phyloP scores from a whole-genome alignment of 2,113 vertebrate species.

The Bos taurus region DNA sequence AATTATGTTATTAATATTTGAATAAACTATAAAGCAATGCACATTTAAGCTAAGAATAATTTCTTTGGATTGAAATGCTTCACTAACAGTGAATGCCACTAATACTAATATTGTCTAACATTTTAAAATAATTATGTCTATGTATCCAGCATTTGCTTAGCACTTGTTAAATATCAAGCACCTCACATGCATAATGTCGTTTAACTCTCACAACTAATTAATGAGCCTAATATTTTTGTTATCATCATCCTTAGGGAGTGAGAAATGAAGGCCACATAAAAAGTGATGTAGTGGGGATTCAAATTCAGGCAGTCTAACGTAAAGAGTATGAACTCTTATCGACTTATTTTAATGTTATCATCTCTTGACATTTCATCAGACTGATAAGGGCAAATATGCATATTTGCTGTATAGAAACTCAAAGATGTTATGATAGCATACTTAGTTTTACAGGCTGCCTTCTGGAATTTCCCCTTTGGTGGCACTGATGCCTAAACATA shows the following conservation, averaged over 20 bases:
- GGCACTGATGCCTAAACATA: background rate
- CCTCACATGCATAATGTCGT: background rate
- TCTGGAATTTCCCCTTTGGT: background rate
- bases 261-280: background rate
- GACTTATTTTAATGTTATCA: background rate
- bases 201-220: background rate
- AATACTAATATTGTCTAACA: background rate
- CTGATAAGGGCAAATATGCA: background rate
- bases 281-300: background rate
- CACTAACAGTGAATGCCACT: background rate
- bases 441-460: background rate
- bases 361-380: background rate
- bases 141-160: background rate
- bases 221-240: background rate
- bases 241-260: background rate
- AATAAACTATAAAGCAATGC: background rate
- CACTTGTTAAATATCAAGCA: conserved; percentile 6
- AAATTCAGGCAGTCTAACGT: background rate
- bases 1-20: background rate
- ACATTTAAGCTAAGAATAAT: background rate
- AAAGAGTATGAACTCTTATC: background rate
- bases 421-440: background rate
- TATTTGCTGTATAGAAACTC: background rate
- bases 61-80: background rate
- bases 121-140: conserved; percentile 1